Conservation (phyloP, 2,113 vertebrate genomes). For the Gymnobelideus leadbeateri region DNA sequence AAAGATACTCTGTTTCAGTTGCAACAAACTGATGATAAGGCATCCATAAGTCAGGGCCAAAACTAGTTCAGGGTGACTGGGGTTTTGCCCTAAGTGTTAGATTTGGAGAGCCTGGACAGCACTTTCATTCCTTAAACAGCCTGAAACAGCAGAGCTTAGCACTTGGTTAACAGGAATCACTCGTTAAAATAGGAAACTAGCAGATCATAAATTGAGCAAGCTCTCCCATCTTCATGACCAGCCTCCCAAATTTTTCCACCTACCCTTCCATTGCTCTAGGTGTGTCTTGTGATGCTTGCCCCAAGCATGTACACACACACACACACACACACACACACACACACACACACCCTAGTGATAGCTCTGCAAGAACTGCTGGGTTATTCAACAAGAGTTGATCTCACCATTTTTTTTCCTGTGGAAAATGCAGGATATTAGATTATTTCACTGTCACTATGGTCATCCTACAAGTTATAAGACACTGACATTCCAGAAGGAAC, state of each 20-base stretch:
- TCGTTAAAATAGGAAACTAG: background rate
- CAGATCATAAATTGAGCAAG: background rate
- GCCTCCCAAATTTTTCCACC: background rate
- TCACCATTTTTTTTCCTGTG: background rate
- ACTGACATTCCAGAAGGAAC: background rate
- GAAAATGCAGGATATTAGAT: background rate
- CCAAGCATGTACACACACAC: background rate
- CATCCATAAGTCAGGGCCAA: background rate
- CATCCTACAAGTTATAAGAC: background rate
- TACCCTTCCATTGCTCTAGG: background rate
- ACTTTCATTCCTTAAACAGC: background rate
- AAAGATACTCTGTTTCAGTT: constrained; percentile 19
- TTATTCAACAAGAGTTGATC: background rate
- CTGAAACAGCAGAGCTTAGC: background rate
- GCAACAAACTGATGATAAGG: background rate
- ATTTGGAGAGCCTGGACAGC: background rate
- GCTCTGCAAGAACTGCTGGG: background rate
- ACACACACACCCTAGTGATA: background rate
- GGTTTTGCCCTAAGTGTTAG: background rate
- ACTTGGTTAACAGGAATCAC: background rate
- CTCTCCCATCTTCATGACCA: background rate
- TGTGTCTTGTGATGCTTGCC: background rate
- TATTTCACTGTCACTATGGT: background rate
- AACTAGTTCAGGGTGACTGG: background rate
- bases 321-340: background rate